phyloP scores from a whole-genome alignment of 2,888 invertebrate genomes.

The Rhimphoctona megacephalus region DNA sequence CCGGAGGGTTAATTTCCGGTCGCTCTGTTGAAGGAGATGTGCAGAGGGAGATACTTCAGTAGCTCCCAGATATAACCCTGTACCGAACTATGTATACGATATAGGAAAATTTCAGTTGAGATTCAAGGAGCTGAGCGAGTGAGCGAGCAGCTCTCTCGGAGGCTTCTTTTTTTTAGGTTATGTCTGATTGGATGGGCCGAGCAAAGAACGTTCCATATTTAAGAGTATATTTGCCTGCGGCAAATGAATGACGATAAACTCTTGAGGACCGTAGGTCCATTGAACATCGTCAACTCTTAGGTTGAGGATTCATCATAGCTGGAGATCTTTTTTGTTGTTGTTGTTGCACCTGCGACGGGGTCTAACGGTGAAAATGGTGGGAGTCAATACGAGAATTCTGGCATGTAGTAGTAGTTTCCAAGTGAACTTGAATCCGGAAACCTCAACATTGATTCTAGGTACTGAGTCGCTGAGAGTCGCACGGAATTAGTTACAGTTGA shows the following conservation, averaged over 20 bases:
- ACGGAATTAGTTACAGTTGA: not conserved
- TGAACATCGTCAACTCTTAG: not conserved
- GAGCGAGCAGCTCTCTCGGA: slow-evolving; percentile 13
- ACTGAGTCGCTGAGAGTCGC: not conserved
- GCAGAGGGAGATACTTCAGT: slow-evolving; percentile 47
- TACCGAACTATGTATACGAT: slow-evolving; percentile 35
- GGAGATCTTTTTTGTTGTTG: not conserved
- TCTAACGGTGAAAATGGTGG: not conserved
- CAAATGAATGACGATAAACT: slow-evolving; percentile 8
- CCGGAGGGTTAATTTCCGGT: slow-evolving; percentile 71
- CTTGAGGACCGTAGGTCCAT: not conserved
- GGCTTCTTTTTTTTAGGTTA: slow-evolving; percentile 11
- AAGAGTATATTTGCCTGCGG: slow-evolving; percentile 1
- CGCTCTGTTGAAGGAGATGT: slow-evolving; percentile 58
- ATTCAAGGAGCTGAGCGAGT: slow-evolving; percentile 30
- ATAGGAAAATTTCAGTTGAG: slow-evolving; percentile 36
- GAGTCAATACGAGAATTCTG: not conserved
- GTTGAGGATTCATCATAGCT: not conserved
- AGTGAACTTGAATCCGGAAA: not conserved
- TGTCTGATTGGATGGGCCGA: not conserved
- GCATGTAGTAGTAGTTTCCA: not conserved
- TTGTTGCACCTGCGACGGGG: not conserved
- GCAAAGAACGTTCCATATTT: not conserved
- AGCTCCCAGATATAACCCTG: slow-evolving; percentile 26
- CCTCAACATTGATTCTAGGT: not conserved